These are phyloP conservation scores for Dolichotis patagonum DNA, from an alignment of 2,113 vertebrate species.

Conservation along the genomic window DNA sequence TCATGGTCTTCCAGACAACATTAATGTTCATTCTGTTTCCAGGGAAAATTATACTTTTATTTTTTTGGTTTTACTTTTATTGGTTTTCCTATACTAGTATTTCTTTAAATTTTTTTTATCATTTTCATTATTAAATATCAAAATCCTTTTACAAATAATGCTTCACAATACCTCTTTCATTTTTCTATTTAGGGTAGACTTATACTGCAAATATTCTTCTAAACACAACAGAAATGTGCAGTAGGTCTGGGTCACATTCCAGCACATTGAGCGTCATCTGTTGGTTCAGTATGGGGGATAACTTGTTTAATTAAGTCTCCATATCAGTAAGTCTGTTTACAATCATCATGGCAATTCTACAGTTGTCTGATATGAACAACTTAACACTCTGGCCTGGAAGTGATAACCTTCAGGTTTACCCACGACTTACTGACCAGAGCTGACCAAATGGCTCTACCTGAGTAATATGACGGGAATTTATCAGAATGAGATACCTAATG, in stretches of 20 bases:
- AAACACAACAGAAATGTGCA: not conserved
- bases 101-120: not conserved
- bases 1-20: not conserved
- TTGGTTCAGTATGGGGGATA: not conserved
- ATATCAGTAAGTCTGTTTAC: not conserved
- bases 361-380: not conserved
- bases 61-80: not conserved
- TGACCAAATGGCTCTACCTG: not conserved
- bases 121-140: not conserved
- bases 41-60: not conserved
- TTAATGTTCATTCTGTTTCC: constrained; percentile 8
- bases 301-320: not conserved
- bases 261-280: not conserved
- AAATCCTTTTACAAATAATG: not conserved
- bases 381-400: not conserved
- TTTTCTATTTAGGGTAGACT: not conserved
- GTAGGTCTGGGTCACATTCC: not conserved
- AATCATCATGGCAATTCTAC: not conserved
- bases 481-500: not conserved
- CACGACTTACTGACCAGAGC: not conserved
- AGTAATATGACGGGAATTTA: not conserved
- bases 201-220: not conserved
- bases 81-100: not conserved
- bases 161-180: not conserved
- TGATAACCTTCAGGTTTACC: not conserved